phyloP scores from a whole-genome alignment of 2,797 vertebrate genomes.

The Gastrophryne carolinensis region DNA sequence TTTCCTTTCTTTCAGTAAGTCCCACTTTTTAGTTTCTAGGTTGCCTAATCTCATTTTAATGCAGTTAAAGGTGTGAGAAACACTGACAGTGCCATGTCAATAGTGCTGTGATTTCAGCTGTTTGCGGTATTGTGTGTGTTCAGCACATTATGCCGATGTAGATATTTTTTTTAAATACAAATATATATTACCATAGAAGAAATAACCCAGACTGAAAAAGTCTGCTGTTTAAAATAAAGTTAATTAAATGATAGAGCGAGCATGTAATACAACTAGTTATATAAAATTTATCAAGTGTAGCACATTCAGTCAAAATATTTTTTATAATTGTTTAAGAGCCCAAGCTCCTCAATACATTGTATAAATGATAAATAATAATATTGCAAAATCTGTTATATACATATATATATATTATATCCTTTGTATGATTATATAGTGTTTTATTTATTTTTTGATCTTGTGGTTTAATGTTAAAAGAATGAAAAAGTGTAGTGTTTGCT shows the following conservation, averaged over 20 bases:
- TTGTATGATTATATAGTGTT: constrained; percentile 22
- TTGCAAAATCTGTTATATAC: constrained; percentile 28
- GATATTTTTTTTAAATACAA: constrained; percentile 18
- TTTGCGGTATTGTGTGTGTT: background rate
- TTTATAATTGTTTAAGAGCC: constrained; percentile 21
- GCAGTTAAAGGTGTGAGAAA: background rate
- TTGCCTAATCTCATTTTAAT: background rate
- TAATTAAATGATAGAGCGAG: constrained; percentile 22
- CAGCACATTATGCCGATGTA: constrained; percentile 6
- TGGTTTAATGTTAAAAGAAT: constrained; percentile 34
- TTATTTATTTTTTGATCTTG: constrained; percentile 7
- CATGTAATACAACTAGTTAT: constrained; percentile 13
- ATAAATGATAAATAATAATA: background rate
- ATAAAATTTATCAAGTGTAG: constrained; percentile 31
- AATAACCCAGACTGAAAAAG: constrained; percentile 7
- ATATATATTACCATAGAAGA: constrained; percentile 18
- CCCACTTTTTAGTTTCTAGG: background rate
- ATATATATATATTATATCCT: background rate
- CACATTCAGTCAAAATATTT: constrained; percentile 23
- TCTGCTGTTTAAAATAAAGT: constrained; percentile 18
- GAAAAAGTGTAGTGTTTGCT: constrained; percentile 28
- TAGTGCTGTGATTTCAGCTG: constrained; percentile 26
- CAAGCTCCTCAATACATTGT: constrained; percentile 11
- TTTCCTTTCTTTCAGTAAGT: background rate
- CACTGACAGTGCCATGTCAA: constrained; percentile 17